phyloP scores from a whole-genome alignment of 2,113 vertebrate species.

The Calonectris borealis region DNA sequence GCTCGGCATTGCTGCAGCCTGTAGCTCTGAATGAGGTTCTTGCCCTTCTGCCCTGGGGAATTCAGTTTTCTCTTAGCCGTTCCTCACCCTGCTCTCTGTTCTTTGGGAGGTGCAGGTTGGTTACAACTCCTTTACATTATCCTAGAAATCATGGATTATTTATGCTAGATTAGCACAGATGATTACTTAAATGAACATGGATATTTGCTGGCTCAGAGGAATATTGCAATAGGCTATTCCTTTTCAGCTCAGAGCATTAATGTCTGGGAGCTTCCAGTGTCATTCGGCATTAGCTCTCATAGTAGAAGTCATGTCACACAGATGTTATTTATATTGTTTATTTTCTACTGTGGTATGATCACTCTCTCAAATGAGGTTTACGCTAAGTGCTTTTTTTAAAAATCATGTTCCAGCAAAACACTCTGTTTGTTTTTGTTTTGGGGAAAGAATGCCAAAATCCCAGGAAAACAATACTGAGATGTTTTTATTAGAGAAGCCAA shows the following conservation, averaged over 20 bases:
- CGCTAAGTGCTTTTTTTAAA: background rate
- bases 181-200: background rate
- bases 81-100: background rate
- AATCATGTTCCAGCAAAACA: background rate
- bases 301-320: background rate
- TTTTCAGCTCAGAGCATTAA: background rate
- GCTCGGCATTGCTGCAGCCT: background rate
- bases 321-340: conserved; percentile 37
- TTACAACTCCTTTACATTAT: background rate
- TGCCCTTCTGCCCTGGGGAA: background rate
- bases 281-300: background rate
- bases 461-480: background rate
- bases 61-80: background rate
- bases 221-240: background rate
- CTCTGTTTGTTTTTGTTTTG: conserved; percentile 1
- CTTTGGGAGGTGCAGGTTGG: background rate
- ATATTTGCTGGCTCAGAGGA: background rate
- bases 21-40: background rate
- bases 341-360: conserved; percentile 12
- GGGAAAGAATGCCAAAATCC: background rate
- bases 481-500: conserved; percentile 1
- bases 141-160: background rate
- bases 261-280: background rate
- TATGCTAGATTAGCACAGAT: background rate
- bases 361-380: conserved; percentile 10